A percentile compares a stretch with the other conserved stretches of the same genome.
These are phyloP conservation scores for Zaprionus lineosus DNA, from an alignment of 2,888 invertebrate species.

Conservation along the genomic window DNA sequence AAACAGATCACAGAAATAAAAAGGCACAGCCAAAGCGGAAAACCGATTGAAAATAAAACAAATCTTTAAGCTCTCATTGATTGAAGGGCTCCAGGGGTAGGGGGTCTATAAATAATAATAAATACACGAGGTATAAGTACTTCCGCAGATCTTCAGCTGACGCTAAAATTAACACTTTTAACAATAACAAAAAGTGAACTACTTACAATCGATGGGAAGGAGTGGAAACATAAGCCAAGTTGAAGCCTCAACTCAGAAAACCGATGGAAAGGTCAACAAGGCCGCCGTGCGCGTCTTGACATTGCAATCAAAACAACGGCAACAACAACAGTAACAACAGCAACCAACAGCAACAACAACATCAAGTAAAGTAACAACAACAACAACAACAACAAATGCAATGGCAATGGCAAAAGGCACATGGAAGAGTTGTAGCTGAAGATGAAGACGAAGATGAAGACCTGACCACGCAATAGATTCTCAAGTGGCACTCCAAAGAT, in stretches of 20 bases:
- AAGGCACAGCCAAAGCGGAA: no score
- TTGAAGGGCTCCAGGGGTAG: no score
- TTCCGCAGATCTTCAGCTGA: slow-evolving; percentile 31
- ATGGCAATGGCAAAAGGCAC: slow-evolving; percentile 28
- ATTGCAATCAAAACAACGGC: slow-evolving; percentile 46
- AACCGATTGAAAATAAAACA: background rate
- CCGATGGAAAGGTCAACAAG: slow-evolving; percentile 39
- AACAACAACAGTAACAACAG: slow-evolving; percentile 11
- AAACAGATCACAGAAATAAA: no score
- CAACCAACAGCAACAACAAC: slow-evolving; percentile 6
- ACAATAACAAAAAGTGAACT: slow-evolving; percentile 14
- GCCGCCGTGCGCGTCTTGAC: slow-evolving; percentile 57
- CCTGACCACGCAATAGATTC: slow-evolving; percentile 13
- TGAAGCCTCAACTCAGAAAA: slow-evolving; percentile 1
- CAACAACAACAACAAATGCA: slow-evolving; percentile 31
- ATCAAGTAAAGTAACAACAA: slow-evolving; percentile 39
- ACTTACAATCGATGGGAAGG: slow-evolving; percentile 23
- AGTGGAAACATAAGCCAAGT: background rate
- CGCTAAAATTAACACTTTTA: slow-evolving; percentile 51
- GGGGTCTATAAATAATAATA: slow-evolving; percentile 19
- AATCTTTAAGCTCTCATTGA: no score
- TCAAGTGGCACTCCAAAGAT: slow-evolving; percentile 31
- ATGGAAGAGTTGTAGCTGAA: slow-evolving; percentile 18
- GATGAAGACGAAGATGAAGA: slow-evolving; percentile 3
- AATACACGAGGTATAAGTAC: slow-evolving; percentile 21